phyloP scores from a whole-genome alignment of 2,888 invertebrate species.

The Lasiommata megera region DNA sequence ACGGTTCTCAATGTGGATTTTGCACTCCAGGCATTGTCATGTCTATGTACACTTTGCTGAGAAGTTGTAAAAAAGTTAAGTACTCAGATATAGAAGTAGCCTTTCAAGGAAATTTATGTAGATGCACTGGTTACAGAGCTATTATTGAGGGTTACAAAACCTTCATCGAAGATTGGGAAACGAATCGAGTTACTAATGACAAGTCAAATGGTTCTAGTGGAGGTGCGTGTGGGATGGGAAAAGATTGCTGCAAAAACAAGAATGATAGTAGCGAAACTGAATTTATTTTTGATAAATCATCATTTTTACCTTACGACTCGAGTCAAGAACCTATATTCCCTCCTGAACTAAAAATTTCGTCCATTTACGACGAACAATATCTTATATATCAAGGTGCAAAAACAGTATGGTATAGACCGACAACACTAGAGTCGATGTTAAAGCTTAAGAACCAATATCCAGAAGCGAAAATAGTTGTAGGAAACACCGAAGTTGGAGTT shows the following conservation, averaged over 20 bases:
- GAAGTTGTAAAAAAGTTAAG: conserved; percentile 71
- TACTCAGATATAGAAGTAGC: conserved; percentile 86
- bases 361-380: conserved; percentile 81
- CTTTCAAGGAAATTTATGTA: conserved; percentile 89
- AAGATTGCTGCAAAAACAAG: conserved; percentile 83
- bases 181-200: conserved; percentile 54
- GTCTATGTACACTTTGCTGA: conserved; percentile 92
- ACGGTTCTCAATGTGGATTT: conserved; percentile 94
- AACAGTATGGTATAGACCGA: conserved; percentile 87
- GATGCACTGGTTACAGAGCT: conserved; percentile 93
- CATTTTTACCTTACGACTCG: conserved; percentile 86
- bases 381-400: conserved; percentile 73
- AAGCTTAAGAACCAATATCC: conserved; percentile 84
- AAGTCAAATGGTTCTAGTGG: conserved; percentile 38
- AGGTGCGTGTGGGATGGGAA: conserved; percentile 80
- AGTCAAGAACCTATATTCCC: conserved; percentile 93
- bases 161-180: conserved; percentile 87
- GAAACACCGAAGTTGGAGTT: conserved; percentile 92
- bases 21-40: conserved; percentile 95
- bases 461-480: conserved; percentile 88
- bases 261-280: conserved; percentile 70
- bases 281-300: conserved; percentile 81
- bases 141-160: conserved; percentile 92
- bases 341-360: conserved; percentile 85
- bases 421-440: conserved; percentile 80